Base-by-base conservation (phyloP, 2,797 vertebrate species). In the Crenichthys baileyi region DNA sequence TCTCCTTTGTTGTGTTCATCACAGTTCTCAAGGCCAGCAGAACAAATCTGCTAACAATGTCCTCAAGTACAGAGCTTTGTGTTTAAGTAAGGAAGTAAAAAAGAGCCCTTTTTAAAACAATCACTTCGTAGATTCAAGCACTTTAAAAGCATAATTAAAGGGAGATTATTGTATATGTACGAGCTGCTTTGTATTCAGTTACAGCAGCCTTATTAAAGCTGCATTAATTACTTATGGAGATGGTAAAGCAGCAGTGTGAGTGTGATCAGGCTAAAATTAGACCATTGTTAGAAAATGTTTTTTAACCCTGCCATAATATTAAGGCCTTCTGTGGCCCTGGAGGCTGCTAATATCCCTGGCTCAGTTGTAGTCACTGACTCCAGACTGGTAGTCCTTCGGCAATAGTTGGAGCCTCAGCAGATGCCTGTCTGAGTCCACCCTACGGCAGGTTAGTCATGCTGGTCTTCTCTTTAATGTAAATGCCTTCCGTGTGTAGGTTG, bases 391-490 rank as follows among this genome's bases (percentile, higher is more conserved):
- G 87, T 73, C 79, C 84, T 86, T 72, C 75, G 73, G 82, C 76
- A 68, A 79, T 73, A 79, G 81, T 88, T 78, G 76, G 88, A 86
- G 79, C 76, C 79, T 79, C 77, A 79, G 78, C 88, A 87, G 87
- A 92, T 90, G 87, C 83, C 85, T 87, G 85, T 90, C 79, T 1
- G 29, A 79, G 41, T 72, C 39, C 51, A 3, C 76, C 83, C 80
- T n/a, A 15, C 4, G 67, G 91, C 83, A 77, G 73, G 65, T 88
- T 87, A 90, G 71, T 88, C 90, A 89, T 70, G 75, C 53, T 55
- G 82, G 83, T 89, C 48, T 71, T 75, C 85, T 91, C 76, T 85
- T 87, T 86, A 91, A 85, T 75, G 56, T 76, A 58, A 86, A 85
- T 88, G 78, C 83, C 79, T 78, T 78, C 31, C 65, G 79, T 85